Percentiles rank a stretch among this genome's conserved stretches.
Conservation (phyloP, 2,888 invertebrate genomes). For the Drosophila picticornis region DNA sequence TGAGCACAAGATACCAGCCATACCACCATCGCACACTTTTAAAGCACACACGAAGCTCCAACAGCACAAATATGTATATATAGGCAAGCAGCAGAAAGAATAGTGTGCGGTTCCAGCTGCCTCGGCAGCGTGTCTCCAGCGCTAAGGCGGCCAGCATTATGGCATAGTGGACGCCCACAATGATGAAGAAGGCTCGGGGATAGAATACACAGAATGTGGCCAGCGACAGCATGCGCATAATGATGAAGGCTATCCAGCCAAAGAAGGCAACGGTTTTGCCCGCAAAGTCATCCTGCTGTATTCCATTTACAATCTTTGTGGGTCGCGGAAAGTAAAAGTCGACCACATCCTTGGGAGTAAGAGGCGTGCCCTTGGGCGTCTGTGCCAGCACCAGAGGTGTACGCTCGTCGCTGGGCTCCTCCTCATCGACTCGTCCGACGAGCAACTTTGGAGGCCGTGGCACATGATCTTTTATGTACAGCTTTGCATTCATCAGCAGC, state of each 20-base stretch:
- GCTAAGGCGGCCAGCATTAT: conserved; percentile 89
- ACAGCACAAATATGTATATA: conserved; percentile 90
- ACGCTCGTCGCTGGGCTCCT: conserved; percentile 78
- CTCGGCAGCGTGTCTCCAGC: conserved; percentile 87
- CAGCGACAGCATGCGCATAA: conserved; percentile 90
- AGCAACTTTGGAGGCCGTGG: conserved; percentile 86
- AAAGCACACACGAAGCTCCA: conserved; percentile 93
- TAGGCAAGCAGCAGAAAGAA: conserved; percentile 91
- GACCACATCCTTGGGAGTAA: conserved; percentile 77
- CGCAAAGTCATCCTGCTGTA: conserved; percentile 91
- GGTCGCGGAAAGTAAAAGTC: conserved; percentile 85
- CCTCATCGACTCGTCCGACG: conserved; percentile 85
- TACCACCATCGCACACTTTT: conserved; percentile 90
- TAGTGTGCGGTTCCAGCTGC: conserved; percentile 86
- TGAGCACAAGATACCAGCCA: conserved; percentile 88
- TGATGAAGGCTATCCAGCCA: conserved; percentile 92
- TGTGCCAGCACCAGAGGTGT: conserved; percentile 41
- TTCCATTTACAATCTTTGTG: conserved; percentile 87
- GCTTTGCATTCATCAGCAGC: conserved; percentile 87
- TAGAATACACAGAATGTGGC: conserved; percentile 90
- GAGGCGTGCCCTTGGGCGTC: conserved; percentile 54
- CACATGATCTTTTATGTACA: conserved; percentile 86
- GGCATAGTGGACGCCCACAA: conserved; percentile 88
- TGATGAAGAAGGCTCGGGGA: conserved; percentile 87
- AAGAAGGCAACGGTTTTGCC: conserved; percentile 89